These are phyloP conservation scores for Chelmon rostratus DNA, from an alignment of 2,797 vertebrate species.

Conservation along the genomic window DNA sequence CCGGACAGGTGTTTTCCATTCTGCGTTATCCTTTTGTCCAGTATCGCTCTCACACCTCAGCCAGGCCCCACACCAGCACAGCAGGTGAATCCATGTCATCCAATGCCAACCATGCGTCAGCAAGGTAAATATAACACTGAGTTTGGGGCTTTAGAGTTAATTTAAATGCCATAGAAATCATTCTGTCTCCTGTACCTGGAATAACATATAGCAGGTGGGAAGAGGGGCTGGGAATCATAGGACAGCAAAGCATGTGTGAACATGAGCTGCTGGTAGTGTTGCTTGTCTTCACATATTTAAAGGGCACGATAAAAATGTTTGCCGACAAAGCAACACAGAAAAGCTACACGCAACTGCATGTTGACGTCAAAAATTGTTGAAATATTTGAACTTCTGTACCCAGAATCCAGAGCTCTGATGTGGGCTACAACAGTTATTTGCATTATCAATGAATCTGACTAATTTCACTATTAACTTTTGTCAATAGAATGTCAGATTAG, in stretches of 20 bases:
- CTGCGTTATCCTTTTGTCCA: slow-evolving; percentile 45
- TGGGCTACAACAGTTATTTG: background rate
- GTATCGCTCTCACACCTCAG: slow-evolving; percentile 60
- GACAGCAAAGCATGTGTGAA: slow-evolving; percentile 10
- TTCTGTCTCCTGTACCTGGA: slow-evolving; percentile 9
- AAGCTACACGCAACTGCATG: background rate
- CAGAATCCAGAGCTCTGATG: background rate
- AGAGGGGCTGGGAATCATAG: background rate
- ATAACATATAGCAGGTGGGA: slow-evolving; percentile 12
- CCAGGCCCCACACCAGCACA: slow-evolving; percentile 46
- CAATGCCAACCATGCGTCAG: slow-evolving; percentile 43
- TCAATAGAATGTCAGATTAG: too few species aligned
- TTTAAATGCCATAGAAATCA: slow-evolving; percentile 29
- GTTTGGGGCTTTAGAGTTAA: slow-evolving; percentile 49
- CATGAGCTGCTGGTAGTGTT: background rate
- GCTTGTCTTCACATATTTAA: background rate
- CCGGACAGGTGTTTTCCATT: slow-evolving; percentile 72
- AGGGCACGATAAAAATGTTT: background rate
- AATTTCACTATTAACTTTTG: too few species aligned
- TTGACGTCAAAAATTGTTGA: background rate
- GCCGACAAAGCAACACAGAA: background rate
- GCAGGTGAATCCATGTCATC: slow-evolving; percentile 58
- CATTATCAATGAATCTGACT: background rate
- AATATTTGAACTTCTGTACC: background rate
- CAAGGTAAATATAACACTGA: slow-evolving; percentile 63